Evolutionary conservation across 1,140 invertebrate genomes (phyloP).

Genomic region (Cataglyphis hispanica): DNA sequence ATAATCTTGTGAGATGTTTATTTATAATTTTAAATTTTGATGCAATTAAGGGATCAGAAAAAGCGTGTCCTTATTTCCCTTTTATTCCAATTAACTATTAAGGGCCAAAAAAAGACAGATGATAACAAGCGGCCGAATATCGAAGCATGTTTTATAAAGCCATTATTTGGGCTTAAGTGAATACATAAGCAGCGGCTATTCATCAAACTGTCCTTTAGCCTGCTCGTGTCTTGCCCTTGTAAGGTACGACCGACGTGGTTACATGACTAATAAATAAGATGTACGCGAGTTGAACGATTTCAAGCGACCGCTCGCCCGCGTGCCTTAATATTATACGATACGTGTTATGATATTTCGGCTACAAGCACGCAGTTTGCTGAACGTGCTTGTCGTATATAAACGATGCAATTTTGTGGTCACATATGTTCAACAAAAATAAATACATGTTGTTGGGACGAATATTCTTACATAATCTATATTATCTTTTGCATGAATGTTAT

Average conservation of each 20-base stretch:
- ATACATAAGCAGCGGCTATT: constrained; percentile 81
- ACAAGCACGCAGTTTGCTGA: constrained; percentile 19
- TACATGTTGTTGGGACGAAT: constrained; percentile 18
- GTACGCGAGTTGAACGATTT: constrained; percentile 77
- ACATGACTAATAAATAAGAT: constrained; percentile 81
- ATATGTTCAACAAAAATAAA: constrained; percentile 58
- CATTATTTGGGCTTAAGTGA: constrained; percentile 81
- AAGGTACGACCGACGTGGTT: constrained; percentile 71
- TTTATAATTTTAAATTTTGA: constrained; percentile 31
- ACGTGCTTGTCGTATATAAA: constrained; percentile 63
- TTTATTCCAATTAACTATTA: constrained; percentile 68
- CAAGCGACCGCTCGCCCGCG: constrained; percentile 77
- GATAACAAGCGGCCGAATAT: constrained; percentile 77
- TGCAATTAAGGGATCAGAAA: constrained; percentile 9
- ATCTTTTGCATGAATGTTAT: neutral
- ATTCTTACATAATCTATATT: constrained; percentile 3
- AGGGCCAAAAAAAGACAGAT: constrained; percentile 75
- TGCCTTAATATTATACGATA: constrained; percentile 66
- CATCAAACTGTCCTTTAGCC: constrained; percentile 77
- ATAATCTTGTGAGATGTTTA: constrained; percentile 3
- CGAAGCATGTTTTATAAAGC: constrained; percentile 81
- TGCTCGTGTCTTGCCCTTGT: constrained; percentile 67
- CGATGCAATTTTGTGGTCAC: constrained; percentile 59
- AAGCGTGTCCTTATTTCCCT: constrained; percentile 22
- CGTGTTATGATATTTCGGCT: constrained; percentile 66